Conservation (phyloP, 2,113 vertebrate species). For the Andinoacara biseriatus region DNA sequence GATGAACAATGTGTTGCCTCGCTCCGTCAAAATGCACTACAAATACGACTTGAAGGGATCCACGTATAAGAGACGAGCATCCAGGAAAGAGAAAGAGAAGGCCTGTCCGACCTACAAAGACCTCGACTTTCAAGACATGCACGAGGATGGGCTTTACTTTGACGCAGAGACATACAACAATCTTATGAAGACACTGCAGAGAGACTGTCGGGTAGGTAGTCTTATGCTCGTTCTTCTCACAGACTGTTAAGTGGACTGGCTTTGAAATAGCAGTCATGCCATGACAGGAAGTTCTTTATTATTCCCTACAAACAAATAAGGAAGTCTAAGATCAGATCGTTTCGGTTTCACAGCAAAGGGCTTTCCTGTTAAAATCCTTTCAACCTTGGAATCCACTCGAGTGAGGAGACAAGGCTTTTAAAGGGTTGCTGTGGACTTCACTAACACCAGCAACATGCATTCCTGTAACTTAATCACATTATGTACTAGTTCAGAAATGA, state of each 20-base stretch:
- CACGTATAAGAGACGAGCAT: constrained; percentile 81
- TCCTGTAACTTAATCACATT: not conserved
- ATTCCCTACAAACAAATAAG: constrained; percentile 1
- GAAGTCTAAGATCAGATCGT: not conserved
- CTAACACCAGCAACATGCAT: not conserved
- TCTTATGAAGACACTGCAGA: constrained; percentile 94
- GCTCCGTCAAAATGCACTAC: constrained; percentile 82
- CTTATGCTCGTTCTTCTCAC: not conserved
- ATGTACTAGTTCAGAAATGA: not conserved
- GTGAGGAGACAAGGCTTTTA: not conserved
- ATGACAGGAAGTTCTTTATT: not conserved
- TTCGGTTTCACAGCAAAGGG: not conserved
- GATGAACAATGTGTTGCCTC: constrained; percentile 84
- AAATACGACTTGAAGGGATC: constrained; percentile 84
- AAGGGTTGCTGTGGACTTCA: not conserved
- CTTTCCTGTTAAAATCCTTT: constrained; percentile 12
- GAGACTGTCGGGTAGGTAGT: constrained; percentile 92
- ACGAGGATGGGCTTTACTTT: constrained; percentile 94
- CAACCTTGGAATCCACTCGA: constrained; percentile 23
- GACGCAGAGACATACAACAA: constrained; percentile 92
- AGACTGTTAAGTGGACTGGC: not conserved
- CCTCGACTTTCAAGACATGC: constrained; percentile 91
- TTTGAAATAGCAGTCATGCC: not conserved
- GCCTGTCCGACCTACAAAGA: constrained; percentile 79
- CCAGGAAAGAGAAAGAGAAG: constrained; percentile 82